Evolutionary conservation across 53 echinoderm and acorn worm genomes (phyloP), one percentile per base, ranked within the genome.

Genomic region (Paracentrotus lividus): DNA sequence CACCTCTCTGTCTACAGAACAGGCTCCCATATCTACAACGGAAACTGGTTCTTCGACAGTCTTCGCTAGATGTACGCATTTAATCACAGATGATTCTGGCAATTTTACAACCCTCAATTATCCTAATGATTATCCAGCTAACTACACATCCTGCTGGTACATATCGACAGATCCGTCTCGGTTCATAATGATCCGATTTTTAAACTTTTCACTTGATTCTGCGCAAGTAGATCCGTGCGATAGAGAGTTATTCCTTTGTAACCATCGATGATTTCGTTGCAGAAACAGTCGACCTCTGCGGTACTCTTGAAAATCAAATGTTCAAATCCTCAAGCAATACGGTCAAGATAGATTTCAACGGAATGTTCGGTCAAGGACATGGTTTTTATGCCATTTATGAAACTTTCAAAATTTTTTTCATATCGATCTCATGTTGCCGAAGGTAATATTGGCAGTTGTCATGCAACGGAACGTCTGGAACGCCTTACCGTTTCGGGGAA

Each of bases 131-230:
- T 81, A 78, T 31, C 54, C 81, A n/a, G 54, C 57, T 13, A 77
- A 92, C 44, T 61, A 77, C 43, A 52, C 78, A 8, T 21, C 40
- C 12, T 92, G 92, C 26, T 92, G 92, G 92, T 33, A 55, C 13
- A 56, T 92, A 57, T 21, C 45, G 27, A 40, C 92, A n/a, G 57
- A 92, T 29, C 55, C 78, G 1, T 78, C 77, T 42, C 26, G 34
- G 1, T 52, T 38, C 29, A 58, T 92, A 56, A 26, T 31, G 53
- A 24, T 92, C 78, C 36, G 16, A 42, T 81, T 92, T 78, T 8
- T 4, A n/a, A 55, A 81, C 42, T 92, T 78, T 43, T 32, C 49
- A 42, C 92, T 92, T 57, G 81, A 92, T 58, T 78, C 92, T 56
- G 42, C 92, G 8, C 43, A 10, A 13, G 7, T 57, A 36, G 61